Evolutionary conservation across 2,888 invertebrate genomes (phyloP), one percentile per base, ranked within the genome.

Genomic region (Dione juno): DNA sequence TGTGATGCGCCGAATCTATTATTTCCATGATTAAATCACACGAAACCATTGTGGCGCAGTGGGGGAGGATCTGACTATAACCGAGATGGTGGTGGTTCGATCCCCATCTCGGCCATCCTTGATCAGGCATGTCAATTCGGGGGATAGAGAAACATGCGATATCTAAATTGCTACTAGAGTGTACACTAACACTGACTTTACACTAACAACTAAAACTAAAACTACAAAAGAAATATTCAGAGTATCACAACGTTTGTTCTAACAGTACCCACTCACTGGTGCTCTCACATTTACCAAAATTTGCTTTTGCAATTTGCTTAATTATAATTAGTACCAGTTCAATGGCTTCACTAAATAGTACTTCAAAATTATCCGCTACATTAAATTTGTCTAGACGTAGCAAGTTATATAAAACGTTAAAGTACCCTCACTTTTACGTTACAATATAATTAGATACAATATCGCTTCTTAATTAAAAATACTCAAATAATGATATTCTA

Each of bases 371-470:
- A 35, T 43, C 10, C 45, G 11, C 45, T n/a, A 61, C n/a, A 19
- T 16, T 61, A 61, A 61, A 45, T n/a, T 61, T 43, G 45, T 61
- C 61, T 61, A 61, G 61, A 45, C 61, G 61, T n/a, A 45, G 28
- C 28, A 35, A 11, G 28, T 11, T 43, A 16, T 45, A 43, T 61
- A 45, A 43, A 28, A 28, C 28, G 28, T 28, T 3, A 2, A 28
- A 61, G 28, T 45, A 35, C 61, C 28, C 8, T 11, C 16, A 37
- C 11, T 37, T 57, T 57, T n/a, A n/a, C n/a, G n/a, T n/a, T 35
- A 16, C 3, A 10, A 57, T 7, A 16, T 11, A 19, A 50, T 50
- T 50, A 19, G 19, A 16, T 50, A 50, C 16, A 50, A 28, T 9
- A 10, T 50, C 1, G 19, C 3, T 50, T 19, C 11, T 3, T 19